Conservation (phyloP, 2,113 vertebrate genomes). For the Ranitomeya imitator region DNA sequence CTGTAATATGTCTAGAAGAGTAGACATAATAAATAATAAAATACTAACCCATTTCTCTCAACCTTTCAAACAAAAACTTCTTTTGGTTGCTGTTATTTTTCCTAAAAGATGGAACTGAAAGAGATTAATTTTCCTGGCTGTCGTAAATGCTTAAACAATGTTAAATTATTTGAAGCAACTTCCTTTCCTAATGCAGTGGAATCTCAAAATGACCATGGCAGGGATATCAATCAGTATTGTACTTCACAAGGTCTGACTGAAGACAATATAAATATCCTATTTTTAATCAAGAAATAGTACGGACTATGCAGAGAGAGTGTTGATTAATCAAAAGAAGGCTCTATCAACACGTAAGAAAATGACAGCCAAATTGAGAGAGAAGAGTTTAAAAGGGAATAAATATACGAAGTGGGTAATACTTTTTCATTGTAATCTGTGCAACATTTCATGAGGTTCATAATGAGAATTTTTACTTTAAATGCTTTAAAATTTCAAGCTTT, state of each 20-base stretch:
- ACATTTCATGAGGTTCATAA: neutral
- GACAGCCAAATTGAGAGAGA: slow-evolving; percentile 21
- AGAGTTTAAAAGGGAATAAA: slow-evolving; percentile 22
- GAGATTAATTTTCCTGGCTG: slow-evolving; percentile 46
- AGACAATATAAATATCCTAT: slow-evolving; percentile 52
- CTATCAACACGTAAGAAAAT: slow-evolving; percentile 9
- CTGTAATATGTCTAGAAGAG: slow-evolving; percentile 36
- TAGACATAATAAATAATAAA: slow-evolving; percentile 51
- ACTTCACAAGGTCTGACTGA: slow-evolving; percentile 32
- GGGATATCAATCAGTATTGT: slow-evolving; percentile 48
- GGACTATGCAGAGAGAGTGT: slow-evolving; percentile 13
- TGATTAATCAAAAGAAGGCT: slow-evolving; percentile 49
- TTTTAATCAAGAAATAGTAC: slow-evolving; percentile 56
- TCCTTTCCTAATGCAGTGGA: slow-evolving; percentile 28
- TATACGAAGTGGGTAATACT: slow-evolving; percentile 2
- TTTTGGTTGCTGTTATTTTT: slow-evolving; percentile 41
- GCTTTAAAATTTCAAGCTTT: neutral
- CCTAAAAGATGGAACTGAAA: slow-evolving; percentile 35
- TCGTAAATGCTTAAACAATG: slow-evolving; percentile 55
- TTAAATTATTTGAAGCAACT: slow-evolving; percentile 45
- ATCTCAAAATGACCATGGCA: slow-evolving; percentile 44
- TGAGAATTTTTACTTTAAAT: neutral
- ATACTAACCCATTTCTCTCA: slow-evolving; percentile 38
- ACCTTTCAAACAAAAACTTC: slow-evolving; percentile 38
- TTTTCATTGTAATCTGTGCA: neutral